These are phyloP conservation scores for Acrobasis repandana DNA, from an alignment of 2,888 invertebrate genomes.

Conservation along the genomic window DNA sequence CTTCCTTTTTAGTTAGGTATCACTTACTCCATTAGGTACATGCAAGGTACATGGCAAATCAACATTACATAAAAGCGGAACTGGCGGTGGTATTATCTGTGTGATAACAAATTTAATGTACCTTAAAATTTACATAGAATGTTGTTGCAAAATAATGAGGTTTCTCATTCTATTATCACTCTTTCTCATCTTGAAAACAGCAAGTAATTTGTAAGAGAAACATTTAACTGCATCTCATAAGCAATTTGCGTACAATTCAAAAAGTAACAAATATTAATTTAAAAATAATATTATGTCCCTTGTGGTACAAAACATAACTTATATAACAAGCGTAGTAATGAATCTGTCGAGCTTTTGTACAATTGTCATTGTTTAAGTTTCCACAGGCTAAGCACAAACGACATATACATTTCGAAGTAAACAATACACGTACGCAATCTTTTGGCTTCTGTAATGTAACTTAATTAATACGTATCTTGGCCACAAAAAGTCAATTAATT, in stretches of 20 bases:
- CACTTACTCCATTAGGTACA: too few species aligned
- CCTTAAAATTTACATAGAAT: neutral
- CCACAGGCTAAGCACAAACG: constrained; percentile 26
- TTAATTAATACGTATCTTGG: constrained; percentile 32
- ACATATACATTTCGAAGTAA: constrained; percentile 23
- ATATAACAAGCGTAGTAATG: constrained; percentile 22
- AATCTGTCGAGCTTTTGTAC: constrained; percentile 15
- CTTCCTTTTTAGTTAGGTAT: too few species aligned
- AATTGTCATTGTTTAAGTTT: constrained; percentile 31
- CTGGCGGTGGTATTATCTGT: too few species aligned
- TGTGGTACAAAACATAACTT: constrained; percentile 19
- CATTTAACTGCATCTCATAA: neutral
- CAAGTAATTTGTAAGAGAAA: neutral
- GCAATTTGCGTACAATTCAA: neutral
- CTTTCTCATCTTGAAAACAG: neutral
- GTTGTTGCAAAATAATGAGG: neutral
- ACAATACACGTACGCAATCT: constrained; percentile 31
- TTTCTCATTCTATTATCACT: neutral
- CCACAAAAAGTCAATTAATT: constrained; percentile 41
- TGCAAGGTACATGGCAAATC: too few species aligned
- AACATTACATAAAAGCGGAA: too few species aligned
- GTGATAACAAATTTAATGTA: neutral
- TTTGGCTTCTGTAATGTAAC: constrained; percentile 29
- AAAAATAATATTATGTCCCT: neutral
- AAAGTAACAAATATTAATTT: neutral